Percentiles rank a stretch among this genome's conserved stretches.
Conservation (phyloP, 2,797 vertebrate species). For the Sebastes iracundus region DNA sequence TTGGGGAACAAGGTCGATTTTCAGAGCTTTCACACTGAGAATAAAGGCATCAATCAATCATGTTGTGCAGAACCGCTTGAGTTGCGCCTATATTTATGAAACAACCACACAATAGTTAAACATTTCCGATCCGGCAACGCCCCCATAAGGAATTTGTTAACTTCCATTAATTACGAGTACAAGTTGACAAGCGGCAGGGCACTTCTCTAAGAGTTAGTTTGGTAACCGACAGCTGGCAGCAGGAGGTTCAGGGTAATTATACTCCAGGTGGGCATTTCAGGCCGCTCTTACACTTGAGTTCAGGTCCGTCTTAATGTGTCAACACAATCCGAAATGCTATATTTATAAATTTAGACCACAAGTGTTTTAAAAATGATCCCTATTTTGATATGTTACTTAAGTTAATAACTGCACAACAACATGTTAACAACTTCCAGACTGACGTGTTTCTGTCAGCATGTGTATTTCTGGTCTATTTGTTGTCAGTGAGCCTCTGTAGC, state of each 20-base stretch:
- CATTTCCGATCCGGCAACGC: not conserved
- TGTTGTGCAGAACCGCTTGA: too few relatives aligned
- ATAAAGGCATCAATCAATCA: too few relatives aligned
- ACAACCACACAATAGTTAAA: not conserved
- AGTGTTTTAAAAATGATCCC: not conserved
- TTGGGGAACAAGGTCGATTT: too few relatives aligned
- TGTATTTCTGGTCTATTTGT: not conserved
- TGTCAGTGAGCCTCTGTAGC: not conserved
- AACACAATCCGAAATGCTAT: not conserved
- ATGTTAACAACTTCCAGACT: not conserved
- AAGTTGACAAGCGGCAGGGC: constrained; percentile 7
- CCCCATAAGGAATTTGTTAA: constrained; percentile 12
- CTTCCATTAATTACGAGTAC: constrained; percentile 13
- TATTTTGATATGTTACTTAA: not conserved
- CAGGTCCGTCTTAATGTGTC: not conserved
- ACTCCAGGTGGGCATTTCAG: not conserved
- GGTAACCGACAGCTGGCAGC: constrained; percentile 12
- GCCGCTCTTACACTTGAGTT: not conserved
- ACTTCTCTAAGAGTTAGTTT: constrained; percentile 1
- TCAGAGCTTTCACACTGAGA: too few relatives aligned
- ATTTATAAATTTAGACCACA: not conserved
- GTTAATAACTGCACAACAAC: not conserved
- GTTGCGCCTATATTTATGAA: too few relatives aligned
- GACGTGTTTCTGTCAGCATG: not conserved
- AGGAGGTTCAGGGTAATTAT: constrained; percentile 12